Evolutionary conservation across 2,113 vertebrate species (phyloP).

Genomic region (Bubo bubo): DNA sequence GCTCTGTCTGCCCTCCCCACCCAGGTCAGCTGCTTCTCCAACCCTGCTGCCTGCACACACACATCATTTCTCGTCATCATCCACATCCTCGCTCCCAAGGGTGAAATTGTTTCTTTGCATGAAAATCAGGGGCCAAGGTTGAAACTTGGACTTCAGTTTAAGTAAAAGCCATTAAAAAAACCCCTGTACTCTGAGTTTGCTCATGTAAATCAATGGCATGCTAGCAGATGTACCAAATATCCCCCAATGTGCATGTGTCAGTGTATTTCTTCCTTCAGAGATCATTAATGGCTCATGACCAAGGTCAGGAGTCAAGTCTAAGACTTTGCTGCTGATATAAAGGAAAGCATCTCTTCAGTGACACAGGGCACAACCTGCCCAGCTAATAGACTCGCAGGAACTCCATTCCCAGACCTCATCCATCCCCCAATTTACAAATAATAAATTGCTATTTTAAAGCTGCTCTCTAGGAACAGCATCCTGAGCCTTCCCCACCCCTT

Average conservation of each 20-base stretch:
- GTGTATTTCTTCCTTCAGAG: slow-evolving; percentile 41
- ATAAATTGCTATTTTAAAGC: slow-evolving; percentile 12
- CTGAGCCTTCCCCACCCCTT: background rate
- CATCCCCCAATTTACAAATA: slow-evolving; percentile 29
- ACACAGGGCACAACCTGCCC: slow-evolving; percentile 30
- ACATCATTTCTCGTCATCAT: background rate
- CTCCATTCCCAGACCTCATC: slow-evolving; percentile 2
- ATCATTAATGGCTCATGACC: slow-evolving; percentile 39
- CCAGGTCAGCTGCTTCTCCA: background rate
- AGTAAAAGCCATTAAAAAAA: background rate
- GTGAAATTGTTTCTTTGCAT: background rate
- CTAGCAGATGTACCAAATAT: slow-evolving; percentile 3
- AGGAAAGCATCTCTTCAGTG: background rate
- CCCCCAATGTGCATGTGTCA: background rate
- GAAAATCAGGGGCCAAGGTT: background rate
- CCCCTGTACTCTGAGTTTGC: background rate
- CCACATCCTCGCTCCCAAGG: rapidly evolving
- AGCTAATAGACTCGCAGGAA: slow-evolving; percentile 35
- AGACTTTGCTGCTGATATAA: slow-evolving; percentile 10
- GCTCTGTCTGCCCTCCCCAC: background rate
- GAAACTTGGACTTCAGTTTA: background rate
- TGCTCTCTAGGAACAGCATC: slow-evolving; percentile 10
- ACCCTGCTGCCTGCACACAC: background rate
- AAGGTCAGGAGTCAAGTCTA: slow-evolving; percentile 46
- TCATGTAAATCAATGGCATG: background rate